A percentile compares a stretch with the other conserved stretches of the same genome.
Evolutionary conservation across 2,797 vertebrate genomes (phyloP).

Genomic region (Siniperca obscura): DNA sequence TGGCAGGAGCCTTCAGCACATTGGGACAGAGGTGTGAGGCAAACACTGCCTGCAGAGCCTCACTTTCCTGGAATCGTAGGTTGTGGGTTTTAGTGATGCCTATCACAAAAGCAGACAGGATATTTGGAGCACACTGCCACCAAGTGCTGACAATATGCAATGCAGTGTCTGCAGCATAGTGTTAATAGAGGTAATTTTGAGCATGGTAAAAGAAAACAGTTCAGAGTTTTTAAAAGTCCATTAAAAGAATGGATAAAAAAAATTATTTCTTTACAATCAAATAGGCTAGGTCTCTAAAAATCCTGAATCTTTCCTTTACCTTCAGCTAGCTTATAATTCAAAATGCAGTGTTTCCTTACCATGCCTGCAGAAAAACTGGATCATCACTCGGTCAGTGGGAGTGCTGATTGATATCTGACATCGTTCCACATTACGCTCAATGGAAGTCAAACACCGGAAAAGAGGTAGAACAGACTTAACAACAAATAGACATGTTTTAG

Average conservation of each 20-base stretch:
- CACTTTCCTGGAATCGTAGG: slow-evolving; percentile 90
- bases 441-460: slow-evolving; percentile 88
- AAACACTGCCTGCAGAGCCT: slow-evolving; percentile 92
- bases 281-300: neutral
- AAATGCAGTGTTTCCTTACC: slow-evolving; percentile 82
- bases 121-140: slow-evolving; percentile 70
- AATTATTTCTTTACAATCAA: neutral
- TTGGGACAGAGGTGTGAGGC: slow-evolving; percentile 89
- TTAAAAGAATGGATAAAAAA: neutral
- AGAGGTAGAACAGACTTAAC: slow-evolving; percentile 90
- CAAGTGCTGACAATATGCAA: slow-evolving; percentile 64
- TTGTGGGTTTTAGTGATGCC: slow-evolving; percentile 95
- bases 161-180: neutral
- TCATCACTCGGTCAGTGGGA: slow-evolving; percentile 79
- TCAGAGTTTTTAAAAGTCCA: neutral
- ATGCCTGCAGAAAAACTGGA: slow-evolving; percentile 92
- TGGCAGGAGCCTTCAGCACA: slow-evolving; percentile 89
- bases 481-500: slow-evolving; percentile 25
- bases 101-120: slow-evolving; percentile 66
- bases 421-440: slow-evolving; percentile 90
- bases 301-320: neutral
- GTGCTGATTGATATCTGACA: slow-evolving; percentile 87
- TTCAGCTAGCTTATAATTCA: neutral
- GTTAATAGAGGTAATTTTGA: neutral
- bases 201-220: neutral